Evolutionary conservation across 2,888 invertebrate genomes (phyloP), one percentile per base, ranked within the genome.

Genomic region (Ectemnius lituratus): DNA sequence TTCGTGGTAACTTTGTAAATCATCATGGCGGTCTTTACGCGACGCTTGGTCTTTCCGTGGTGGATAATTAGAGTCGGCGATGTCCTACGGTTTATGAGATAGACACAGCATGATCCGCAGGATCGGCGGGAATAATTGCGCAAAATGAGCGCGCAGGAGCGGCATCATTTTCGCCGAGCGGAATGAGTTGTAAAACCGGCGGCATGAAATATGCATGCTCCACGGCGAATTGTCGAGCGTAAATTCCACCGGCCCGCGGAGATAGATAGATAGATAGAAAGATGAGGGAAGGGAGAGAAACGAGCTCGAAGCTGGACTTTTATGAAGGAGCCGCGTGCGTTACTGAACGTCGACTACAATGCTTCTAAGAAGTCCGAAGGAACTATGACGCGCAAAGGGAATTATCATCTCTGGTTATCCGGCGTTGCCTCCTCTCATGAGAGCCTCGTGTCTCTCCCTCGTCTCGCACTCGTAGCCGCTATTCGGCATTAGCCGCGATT

Each of bases 401-500:
- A 70, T 62, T 64, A 75, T 75, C 69, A 72, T 70, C 71, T 67
- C 67, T 62, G 61, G 61, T 65, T 70, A 62, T 63, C 74, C 62
- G 28, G 67, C 67, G 58, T 69, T 61, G 64, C 1, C 37, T 37
- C 37, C 37, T 37, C 37, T 37, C 37, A 37, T 8, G 37, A 37
- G 37, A 37, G 37, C 57, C 52, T 65, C 27, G 5, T 52, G 52
- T 52, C 37, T 37, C 37, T 37, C 37, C 37, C 62, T 63, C 52
- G 67, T 45, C 64, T 57, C 70, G 67, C 73, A 62, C 80, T 79
- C 78, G 79, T 81, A 74, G 83, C 82, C 71, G 64, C 73, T 66
- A 74, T 80, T 81, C 84, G 87, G 89, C 88, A 88, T 89, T 89
- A 88, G 88, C 86, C 80, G 85, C 86, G 89, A 90, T 90, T 89